Conservation (phyloP, 2,888 invertebrate genomes). For the Drosophila nigricruria region DNA sequence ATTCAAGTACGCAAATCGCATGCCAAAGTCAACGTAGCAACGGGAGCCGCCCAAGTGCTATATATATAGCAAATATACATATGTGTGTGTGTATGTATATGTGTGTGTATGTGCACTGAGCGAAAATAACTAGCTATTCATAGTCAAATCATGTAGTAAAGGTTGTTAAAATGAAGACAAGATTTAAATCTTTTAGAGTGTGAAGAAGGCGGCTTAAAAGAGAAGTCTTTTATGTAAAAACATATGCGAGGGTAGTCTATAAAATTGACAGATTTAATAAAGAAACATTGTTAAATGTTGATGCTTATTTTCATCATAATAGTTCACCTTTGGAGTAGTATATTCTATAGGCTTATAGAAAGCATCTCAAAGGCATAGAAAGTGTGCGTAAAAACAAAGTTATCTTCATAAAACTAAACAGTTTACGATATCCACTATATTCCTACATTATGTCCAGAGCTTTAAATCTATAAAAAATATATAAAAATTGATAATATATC, state of each 20-base stretch:
- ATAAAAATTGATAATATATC: no score
- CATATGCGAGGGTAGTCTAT: neutral
- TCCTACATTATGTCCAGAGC: no score
- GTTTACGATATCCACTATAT: no score
- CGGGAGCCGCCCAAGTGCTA: constrained; percentile 63
- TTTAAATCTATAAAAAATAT: no score
- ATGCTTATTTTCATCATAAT: no score
- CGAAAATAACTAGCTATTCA: neutral
- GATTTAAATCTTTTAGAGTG: neutral
- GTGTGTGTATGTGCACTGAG: neutral
- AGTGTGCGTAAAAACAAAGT: no score
- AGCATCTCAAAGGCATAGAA: no score
- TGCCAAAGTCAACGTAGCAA: constrained; percentile 62
- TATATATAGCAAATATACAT: constrained; percentile 17
- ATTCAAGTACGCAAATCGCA: constrained; percentile 67
- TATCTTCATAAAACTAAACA: no score
- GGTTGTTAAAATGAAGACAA: neutral
- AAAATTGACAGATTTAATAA: neutral
- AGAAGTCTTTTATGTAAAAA: neutral
- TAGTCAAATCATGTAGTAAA: neutral
- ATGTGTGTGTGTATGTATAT: neutral
- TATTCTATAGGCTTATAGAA: no score
- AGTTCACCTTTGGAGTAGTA: no score
- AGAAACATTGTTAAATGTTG: no score
- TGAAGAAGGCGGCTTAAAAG: neutral